Evolutionary conservation across 2,113 vertebrate genomes (phyloP).

Genomic region (Nothoprocta perdicaria): DNA sequence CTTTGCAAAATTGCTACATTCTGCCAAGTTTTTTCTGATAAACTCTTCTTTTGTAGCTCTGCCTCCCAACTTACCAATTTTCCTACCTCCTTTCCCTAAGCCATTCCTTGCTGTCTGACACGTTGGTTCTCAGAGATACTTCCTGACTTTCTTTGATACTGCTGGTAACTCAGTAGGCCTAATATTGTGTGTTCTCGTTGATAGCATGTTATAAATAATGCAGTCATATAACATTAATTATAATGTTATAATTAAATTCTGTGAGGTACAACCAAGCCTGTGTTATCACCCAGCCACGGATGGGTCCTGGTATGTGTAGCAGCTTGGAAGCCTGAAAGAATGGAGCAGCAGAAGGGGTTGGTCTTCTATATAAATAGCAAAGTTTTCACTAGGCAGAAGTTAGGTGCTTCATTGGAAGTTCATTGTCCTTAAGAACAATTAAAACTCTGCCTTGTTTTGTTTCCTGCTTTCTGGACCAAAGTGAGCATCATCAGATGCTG

Average conservation of each 20-base stretch:
- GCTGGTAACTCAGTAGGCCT: background rate
- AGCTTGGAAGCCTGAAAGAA: background rate
- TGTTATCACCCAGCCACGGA: background rate
- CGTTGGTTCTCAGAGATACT: background rate
- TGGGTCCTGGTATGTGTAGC: background rate
- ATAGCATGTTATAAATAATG: background rate
- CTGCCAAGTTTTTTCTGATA: background rate
- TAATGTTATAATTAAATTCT: background rate
- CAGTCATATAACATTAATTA: background rate
- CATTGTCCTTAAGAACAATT: background rate
- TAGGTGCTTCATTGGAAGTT: background rate
- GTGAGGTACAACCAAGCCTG: background rate
- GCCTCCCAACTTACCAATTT: background rate
- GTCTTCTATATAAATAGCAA: background rate
- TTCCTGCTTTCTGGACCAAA: background rate
- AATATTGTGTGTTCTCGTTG: background rate
- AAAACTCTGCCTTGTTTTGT: background rate
- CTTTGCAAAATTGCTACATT: background rate
- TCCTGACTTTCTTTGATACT: background rate
- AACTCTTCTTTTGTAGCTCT: background rate
- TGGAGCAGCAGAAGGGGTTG: background rate
- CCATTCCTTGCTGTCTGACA: background rate
- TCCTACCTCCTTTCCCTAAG: background rate
- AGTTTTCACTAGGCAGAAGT: background rate
- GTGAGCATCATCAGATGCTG: background rate